A percentile compares a stretch with the other conserved stretches of the same genome.
These are phyloP conservation scores for Montipora cactus DNA, from an alignment of 64 coral and sea anemone genomes.

Conservation along the genomic window DNA sequence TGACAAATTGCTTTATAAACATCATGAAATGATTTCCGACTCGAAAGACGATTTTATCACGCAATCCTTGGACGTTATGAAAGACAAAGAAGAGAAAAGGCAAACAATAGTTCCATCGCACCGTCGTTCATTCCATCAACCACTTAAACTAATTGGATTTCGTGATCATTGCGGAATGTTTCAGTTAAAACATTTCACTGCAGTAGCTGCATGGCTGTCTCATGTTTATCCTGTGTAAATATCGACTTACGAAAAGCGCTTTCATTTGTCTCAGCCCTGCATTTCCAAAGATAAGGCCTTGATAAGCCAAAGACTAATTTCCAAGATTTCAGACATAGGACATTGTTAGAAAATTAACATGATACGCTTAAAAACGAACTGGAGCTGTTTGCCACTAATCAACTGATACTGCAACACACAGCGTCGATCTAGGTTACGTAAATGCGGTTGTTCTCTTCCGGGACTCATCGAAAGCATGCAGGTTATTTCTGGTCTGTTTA, in stretches of 20 bases:
- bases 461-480: background rate
- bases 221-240: background rate
- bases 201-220: background rate
- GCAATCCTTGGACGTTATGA: background rate
- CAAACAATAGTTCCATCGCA: background rate
- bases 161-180: background rate
- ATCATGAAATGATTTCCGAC: background rate
- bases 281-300: background rate
- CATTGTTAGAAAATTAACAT: background rate
- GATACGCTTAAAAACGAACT: background rate
- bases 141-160: slow-evolving; percentile 40
- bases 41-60: background rate
- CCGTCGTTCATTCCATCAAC: background rate
- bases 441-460: background rate
- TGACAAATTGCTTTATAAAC: background rate
- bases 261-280: background rate
- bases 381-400: background rate
- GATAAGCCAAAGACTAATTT: background rate
- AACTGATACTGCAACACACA: background rate
- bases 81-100: background rate
- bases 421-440: background rate
- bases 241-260: background rate
- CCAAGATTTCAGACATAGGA: background rate
- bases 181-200: background rate
- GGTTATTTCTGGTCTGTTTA: background rate